phyloP scores from a whole-genome alignment of 53 echinoderm and acorn worm genomes.

The Actinopyga echinites region DNA sequence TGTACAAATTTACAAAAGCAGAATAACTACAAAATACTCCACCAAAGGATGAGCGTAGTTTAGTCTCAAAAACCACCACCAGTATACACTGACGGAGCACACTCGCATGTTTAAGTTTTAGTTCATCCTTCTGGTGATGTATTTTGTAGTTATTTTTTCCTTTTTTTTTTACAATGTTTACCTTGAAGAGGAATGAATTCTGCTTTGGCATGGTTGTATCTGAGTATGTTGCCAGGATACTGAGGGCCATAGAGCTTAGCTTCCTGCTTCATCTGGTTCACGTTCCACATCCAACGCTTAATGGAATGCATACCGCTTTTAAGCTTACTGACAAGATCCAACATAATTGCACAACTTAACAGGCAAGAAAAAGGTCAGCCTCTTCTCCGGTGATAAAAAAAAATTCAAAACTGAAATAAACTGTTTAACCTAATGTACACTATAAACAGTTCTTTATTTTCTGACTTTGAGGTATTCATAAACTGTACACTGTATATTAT shows the following conservation, averaged over 20 bases:
- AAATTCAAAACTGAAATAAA: not conserved
- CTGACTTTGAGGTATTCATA: no score
- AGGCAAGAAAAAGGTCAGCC: conserved; percentile 7
- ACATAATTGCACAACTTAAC: conserved; percentile 26
- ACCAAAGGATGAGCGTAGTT: no score
- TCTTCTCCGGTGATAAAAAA: not conserved
- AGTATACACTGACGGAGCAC: no score
- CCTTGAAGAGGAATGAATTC: conserved; percentile 43
- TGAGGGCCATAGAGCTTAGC: conserved; percentile 28
- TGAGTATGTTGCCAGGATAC: conserved; percentile 28
- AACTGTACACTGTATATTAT: no score
- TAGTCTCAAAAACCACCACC: no score
- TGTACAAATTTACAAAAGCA: no score
- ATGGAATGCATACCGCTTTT: conserved; percentile 62
- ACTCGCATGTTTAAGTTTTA: no score
- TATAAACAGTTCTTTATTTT: no score
- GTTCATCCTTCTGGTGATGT: no score
- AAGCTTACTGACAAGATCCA: conserved; percentile 41
- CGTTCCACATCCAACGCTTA: conserved; percentile 76
- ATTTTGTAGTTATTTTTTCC: no score
- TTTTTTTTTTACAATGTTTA: not conserved
- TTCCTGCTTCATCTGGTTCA: conserved; percentile 49
- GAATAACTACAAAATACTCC: no score
- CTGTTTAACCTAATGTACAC: no score
- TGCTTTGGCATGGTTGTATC: conserved; percentile 34